Evolutionary conservation across 2,888 invertebrate genomes (phyloP).

Genomic region (Phyto melanocephala): DNA sequence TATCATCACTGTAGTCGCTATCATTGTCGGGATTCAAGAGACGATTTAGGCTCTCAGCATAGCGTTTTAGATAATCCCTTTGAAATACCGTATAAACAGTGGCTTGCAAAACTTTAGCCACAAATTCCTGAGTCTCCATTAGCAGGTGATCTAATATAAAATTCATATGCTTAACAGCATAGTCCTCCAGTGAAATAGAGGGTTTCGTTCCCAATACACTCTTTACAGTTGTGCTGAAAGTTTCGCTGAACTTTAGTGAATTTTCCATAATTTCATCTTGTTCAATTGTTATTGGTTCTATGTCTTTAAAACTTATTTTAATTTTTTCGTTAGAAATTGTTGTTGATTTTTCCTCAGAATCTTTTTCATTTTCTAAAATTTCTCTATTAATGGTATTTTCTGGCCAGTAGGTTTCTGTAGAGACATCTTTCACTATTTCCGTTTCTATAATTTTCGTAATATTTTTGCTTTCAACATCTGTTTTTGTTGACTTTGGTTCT

Average conservation of each 20-base stretch:
- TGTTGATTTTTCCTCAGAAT: no score
- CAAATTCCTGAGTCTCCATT: constrained; percentile 43
- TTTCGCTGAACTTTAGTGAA: neutral
- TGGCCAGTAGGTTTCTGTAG: no score
- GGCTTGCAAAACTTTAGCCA: constrained; percentile 41
- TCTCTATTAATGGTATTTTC: no score
- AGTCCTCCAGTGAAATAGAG: constrained; percentile 26
- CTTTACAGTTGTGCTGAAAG: neutral
- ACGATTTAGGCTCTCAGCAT: constrained; percentile 37
- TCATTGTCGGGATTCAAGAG: neutral
- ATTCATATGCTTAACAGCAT: constrained; percentile 52
- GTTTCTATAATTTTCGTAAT: no score
- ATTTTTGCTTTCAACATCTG: no score
- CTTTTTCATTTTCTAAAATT: neutral
- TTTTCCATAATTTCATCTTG: neutral
- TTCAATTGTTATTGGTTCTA: neutral
- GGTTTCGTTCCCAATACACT: neutral
- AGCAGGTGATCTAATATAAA: constrained; percentile 58
- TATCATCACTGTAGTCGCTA: constrained; percentile 23
- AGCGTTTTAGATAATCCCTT: constrained; percentile 45
- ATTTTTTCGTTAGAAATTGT: neutral
- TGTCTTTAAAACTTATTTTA: neutral
- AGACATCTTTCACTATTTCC: no score
- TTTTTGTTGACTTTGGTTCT: no score
- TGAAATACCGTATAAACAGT: constrained; percentile 1